Base-by-base conservation (phyloP, 2,113 vertebrate species). In the Poicephalus meyeri region DNA sequence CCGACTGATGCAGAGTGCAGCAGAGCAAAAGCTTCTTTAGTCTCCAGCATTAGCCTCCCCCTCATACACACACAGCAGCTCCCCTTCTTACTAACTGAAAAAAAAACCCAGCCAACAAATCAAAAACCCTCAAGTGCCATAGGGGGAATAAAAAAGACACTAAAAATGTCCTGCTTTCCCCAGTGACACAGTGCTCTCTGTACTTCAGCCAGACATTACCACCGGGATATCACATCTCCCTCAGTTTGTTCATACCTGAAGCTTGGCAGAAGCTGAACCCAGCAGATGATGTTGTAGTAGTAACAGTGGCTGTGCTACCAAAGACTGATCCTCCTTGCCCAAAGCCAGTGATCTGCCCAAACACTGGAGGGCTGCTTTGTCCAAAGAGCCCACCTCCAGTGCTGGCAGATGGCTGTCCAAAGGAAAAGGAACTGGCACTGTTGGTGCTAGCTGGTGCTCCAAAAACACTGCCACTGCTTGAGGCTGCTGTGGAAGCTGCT, bases 261-360 rank as follows among this genome's bases (percentile, higher is more conserved):
- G 98, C 97, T 65, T 99, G 99, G 86, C 98, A 99, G 76, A 99
- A 99, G 96, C 98, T 98, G 89, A 99, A 99, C 4, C 98, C 99
- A 11, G 99, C 93, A 7, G 99, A 98, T 0, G 99, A 97, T 0
- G 98, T 98, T 1, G 99, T 98, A 16, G 99, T 99, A n/a, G 99
- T 99, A 5, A 98, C 61, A 0, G 97, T 33, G 0, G 97, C 88
- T 42, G 98, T 80, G 9, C 97, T 96, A 2, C 99, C 99, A 19
- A 99, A 99, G 63, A 98, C 91, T 0, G 98, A 92, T 18, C 97
- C 93, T 7, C 95, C 97, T 42, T 99, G 99, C 1, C 99, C 99
- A 29, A 99, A 99, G 50, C 96, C 95, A 1, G 98, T 84, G 86
- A 93, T 98, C 97, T 99, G 99, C 9, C 99, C 99, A 44, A 99